A percentile compares a stretch with the other conserved stretches of the same genome.
Evolutionary conservation across 2,113 vertebrate genomes (phyloP).

Genomic region (Eupsittula cactorum): DNA sequence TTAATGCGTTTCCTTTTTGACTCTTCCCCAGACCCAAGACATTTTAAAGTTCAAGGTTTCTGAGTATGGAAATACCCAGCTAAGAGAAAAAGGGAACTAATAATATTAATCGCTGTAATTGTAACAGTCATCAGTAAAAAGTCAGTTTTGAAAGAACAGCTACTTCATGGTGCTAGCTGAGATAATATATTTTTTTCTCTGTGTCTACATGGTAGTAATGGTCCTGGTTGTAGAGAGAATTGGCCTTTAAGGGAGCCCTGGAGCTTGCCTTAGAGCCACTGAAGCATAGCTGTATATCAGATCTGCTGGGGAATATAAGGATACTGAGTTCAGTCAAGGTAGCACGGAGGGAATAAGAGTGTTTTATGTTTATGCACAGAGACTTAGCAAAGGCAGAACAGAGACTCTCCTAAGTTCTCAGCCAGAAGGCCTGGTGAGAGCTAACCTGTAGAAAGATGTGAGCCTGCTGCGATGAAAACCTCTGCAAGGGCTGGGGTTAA

Average conservation of each 20-base stretch:
- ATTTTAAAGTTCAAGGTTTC: slow-evolving; percentile 41
- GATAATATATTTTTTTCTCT: neutral
- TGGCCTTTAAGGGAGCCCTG: slow-evolving; percentile 5
- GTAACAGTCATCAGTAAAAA: slow-evolving; percentile 22
- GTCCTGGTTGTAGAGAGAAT: neutral
- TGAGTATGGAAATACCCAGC: neutral
- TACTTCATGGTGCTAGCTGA: neutral
- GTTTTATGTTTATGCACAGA: neutral
- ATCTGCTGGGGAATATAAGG: slow-evolving; percentile 12
- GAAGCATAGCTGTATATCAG: neutral
- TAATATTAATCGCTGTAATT: slow-evolving; percentile 45
- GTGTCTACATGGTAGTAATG: neutral
- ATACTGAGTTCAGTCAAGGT: neutral
- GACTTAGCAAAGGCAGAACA: neutral
- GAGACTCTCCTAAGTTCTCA: neutral
- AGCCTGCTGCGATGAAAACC: neutral
- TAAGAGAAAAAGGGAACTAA: slow-evolving; percentile 35
- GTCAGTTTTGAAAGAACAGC: slow-evolving; percentile 28
- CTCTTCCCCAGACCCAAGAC: slow-evolving; percentile 5
- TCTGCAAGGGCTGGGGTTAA: accelerated
- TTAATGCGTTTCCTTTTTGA: slow-evolving; percentile 49
- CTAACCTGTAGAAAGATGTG: neutral
- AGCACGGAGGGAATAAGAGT: neutral
- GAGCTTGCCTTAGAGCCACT: neutral
- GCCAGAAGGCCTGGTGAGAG: neutral